These are phyloP conservation scores for Catharus minimus DNA, from an alignment of 2,113 vertebrate genomes.

Conservation along the genomic window DNA sequence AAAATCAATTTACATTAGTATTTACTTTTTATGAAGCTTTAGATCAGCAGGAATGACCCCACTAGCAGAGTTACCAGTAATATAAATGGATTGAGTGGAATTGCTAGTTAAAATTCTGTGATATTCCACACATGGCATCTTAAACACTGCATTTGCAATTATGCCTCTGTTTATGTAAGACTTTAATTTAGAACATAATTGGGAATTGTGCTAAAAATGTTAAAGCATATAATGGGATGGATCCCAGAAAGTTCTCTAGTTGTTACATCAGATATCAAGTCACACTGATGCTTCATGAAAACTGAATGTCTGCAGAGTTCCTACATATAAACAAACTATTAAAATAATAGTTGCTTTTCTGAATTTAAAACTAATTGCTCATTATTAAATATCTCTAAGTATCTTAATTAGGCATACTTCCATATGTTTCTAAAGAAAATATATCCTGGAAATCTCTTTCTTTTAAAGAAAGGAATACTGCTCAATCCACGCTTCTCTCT, in stretches of 20 bases:
- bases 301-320: not conserved
- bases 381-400: not conserved
- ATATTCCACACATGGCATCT: not conserved
- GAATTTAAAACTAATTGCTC: not conserved
- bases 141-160: not conserved
- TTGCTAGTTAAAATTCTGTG: not conserved
- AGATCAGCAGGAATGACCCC: not conserved
- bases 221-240: not conserved
- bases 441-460: not conserved
- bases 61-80: not conserved
- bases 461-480: not conserved
- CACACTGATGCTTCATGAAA: not conserved
- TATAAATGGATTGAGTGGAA: not conserved
- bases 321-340: not conserved
- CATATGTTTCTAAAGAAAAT: not conserved
- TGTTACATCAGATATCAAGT: not conserved
- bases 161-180: not conserved
- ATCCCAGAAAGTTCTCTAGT: not conserved
- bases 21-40: not conserved
- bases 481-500: not conserved
- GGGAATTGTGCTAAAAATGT: not conserved
- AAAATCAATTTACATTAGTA: not conserved
- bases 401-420: not conserved
- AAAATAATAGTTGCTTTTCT: not conserved
- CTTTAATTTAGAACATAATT: not conserved